Base-by-base conservation (phyloP, 92 coral and sea anemone species). In the Isaurus tuberculatus region DNA sequence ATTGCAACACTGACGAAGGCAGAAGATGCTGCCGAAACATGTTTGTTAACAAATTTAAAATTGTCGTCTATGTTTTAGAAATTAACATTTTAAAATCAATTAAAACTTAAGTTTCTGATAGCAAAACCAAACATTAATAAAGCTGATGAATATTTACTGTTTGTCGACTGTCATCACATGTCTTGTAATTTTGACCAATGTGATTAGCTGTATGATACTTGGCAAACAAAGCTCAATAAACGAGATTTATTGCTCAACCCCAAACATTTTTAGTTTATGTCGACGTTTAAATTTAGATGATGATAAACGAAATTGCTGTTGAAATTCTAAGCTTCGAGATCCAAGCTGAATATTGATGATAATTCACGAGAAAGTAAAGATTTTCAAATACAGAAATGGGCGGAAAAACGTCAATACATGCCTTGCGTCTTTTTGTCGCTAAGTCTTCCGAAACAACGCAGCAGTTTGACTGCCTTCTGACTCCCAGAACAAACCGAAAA, bases 401-500 rank as follows among this genome's bases (percentile, higher is more conserved):
- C 13, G 67, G 65, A 19, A 31, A 27, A 13, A 15, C 60, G 8
- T 74, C 80, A 32, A 51, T n/a, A 34, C 80, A 51, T 26, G 63
- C 79, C 9, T 48, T 34, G 0, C 49, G 43, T 32, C 14, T 51
- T 74, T 74, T 74, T 19, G 80, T 51, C 14, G 80, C 42, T 8
- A 29, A 22, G 10, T n/a, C 28, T 26, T 30, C 80, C 7, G 43
- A 51, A 19, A 23, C 17, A 30, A 53, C 26, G 19, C 80, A 53
- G 28, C 80, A 74, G 19, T 43, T 44, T 20, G 77, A 71, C 77
- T 74, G 80, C 19, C 80, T 74, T 53, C 80, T 74, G 27, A 74
- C 80, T 30, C 80, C 80, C 16, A 60, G 7, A 4, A 27, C 37
- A 55, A 28, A n/a, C 80, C 43, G 67, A 49, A 74, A 51, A 11